Base-by-base conservation (phyloP, 2,888 invertebrate genomes). In the Eilema depressum region DNA sequence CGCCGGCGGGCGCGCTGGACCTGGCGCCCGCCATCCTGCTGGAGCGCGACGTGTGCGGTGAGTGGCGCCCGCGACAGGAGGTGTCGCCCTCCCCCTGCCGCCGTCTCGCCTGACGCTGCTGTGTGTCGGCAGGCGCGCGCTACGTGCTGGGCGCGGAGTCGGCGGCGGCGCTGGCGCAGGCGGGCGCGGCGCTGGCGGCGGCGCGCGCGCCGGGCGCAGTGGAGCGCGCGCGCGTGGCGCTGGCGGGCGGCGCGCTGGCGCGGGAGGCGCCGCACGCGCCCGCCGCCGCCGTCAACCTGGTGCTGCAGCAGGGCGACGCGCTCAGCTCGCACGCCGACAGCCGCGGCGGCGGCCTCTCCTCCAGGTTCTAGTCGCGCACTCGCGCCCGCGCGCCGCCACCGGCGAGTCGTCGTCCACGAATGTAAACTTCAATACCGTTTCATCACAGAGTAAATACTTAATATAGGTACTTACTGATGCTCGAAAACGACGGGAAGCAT, bases 241-340 rank as follows among this genome's bases (percentile, higher is more conserved):
- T 82, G 74, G 76, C 78, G 28, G 83, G 75, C 62, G 85, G 86
- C 59, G 75, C 72, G 70, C 80, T 87, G 75, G 79, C 79, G 53
- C 78, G 75, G 59, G 78, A 69, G 77, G 71, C 76, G 67, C 68
- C 83, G 17, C 74, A 88, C 59, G 73, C 76, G 78, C 96, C 96
- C 0, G 96, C 96, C 83, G 91, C 95, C 69, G 97, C 97, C 76
- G 96, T 96, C 71, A 97, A 97, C 93, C 94, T 97, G 69, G 96
- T 97, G 71, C 96, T 96, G 83, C 97, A 97, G 92, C 85, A 91
- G 30, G 96, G 93, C 71, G 97, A 97, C 90, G 94, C 92, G 70
- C 94, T 97, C 74, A 93, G 94, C 75, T 97, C 97, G 73, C 97
- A 97, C 90, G 97, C 97, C 7, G 97, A 97, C 90, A 97, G 97